phyloP scores from a whole-genome alignment of 2,797 vertebrate genomes.

The Momotus momota region DNA sequence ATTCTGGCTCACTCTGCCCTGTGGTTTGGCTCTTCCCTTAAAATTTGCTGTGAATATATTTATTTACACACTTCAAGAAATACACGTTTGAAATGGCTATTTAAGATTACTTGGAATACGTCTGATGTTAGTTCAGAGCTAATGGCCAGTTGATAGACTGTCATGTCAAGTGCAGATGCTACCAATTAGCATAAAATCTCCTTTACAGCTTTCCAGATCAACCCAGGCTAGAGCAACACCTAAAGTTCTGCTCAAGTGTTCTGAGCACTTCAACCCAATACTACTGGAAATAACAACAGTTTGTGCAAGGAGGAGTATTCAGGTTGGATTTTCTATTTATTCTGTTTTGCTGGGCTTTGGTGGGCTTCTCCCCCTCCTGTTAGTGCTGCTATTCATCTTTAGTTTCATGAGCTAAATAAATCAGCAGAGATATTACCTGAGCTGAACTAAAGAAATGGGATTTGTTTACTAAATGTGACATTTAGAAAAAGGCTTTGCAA shows the following conservation, averaged over 20 bases:
- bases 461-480: not conserved
- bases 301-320: not conserved
- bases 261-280: not conserved
- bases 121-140: constrained; percentile 9
- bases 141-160: constrained; percentile 21
- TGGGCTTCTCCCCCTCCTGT: not conserved
- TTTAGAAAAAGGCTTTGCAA: not conserved
- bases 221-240: not conserved
- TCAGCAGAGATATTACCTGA: not conserved
- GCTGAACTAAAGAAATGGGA: not conserved
- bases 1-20: constrained; percentile 46
- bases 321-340: not conserved
- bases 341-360: not conserved
- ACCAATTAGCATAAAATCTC: constrained; percentile 55
- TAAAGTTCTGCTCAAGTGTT: not conserved
- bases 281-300: not conserved
- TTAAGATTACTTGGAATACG: not conserved
- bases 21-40: constrained; percentile 30
- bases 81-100: constrained; percentile 14
- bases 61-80: constrained; percentile 68
- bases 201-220: constrained; percentile 64
- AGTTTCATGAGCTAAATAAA: not conserved
- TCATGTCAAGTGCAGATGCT: constrained; percentile 30
- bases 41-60: constrained; percentile 54
- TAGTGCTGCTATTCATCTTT: not conserved